Conservation (phyloP, 2,888 invertebrate species). For the Drosophila fungiperda region DNA sequence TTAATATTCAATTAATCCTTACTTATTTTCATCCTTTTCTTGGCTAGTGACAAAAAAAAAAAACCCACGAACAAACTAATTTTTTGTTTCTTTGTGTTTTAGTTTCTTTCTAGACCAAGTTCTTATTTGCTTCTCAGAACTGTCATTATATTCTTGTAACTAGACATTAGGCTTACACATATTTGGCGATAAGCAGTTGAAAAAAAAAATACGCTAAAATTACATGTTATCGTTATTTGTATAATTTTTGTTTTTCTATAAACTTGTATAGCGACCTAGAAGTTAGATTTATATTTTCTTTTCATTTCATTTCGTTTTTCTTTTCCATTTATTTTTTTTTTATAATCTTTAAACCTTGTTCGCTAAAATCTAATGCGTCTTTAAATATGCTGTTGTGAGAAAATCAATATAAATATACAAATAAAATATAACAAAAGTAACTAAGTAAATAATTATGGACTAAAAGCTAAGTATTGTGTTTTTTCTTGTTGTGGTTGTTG, state of each 20-base stretch:
- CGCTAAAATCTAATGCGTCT: constrained; percentile 77
- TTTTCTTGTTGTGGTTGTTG: not conserved
- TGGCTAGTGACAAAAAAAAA: constrained; percentile 33
- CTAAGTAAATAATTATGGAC: constrained; percentile 23
- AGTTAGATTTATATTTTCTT: constrained; percentile 22
- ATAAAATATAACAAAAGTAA: constrained; percentile 11
- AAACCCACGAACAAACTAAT: constrained; percentile 32
- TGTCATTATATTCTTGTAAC: constrained; percentile 44
- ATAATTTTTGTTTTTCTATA: constrained; percentile 57
- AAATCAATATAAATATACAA: constrained; percentile 5
- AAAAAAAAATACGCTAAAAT: constrained; percentile 70
- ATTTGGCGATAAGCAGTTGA: constrained; percentile 69
- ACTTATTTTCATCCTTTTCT: constrained; percentile 21
- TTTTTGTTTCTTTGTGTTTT: constrained; percentile 30
- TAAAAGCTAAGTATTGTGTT: constrained; percentile 18
- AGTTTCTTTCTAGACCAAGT: constrained; percentile 27
- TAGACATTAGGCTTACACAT: constrained; percentile 61
- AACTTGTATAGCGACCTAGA: constrained; percentile 50
- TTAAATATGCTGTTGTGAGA: constrained; percentile 66
- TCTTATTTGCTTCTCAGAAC: constrained; percentile 14
- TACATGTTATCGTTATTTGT: constrained; percentile 60
- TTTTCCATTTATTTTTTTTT: constrained; percentile 27
- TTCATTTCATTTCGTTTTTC: constrained; percentile 5
- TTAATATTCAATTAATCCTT: constrained; percentile 34
- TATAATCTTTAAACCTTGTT: constrained; percentile 48